Percentiles rank a stretch among this genome's conserved stretches.
Conservation (phyloP, 1,140 invertebrate genomes). For the Sminthurides bifidus region DNA sequence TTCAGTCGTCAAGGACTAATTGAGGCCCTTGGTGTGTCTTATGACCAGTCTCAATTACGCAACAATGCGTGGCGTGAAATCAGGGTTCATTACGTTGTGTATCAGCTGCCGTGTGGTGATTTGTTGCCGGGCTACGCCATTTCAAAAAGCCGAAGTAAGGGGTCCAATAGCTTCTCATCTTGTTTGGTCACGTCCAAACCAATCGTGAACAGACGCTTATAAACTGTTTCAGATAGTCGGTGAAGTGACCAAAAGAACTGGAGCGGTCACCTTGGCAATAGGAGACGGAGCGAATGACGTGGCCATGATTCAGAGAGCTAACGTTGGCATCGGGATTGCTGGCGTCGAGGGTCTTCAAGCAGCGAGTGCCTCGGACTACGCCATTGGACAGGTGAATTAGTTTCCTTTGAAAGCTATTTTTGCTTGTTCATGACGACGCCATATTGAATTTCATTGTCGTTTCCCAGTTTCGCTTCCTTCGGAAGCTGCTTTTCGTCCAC, state of each 20-base stretch:
- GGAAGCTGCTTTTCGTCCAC: conserved; percentile 85
- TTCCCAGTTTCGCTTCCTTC: conserved; percentile 75
- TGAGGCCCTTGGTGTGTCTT: too few species aligned
- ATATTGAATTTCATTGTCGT: background rate
- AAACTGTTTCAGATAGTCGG: conserved; percentile 64
- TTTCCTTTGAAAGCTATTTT: too few species aligned
- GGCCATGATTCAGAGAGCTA: conserved; percentile 95
- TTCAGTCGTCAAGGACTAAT: too few species aligned
- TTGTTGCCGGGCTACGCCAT: conserved; percentile 93
- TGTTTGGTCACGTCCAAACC: background rate
- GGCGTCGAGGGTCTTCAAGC: conserved; percentile 96
- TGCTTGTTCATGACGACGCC: background rate
- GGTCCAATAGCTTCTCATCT: background rate
- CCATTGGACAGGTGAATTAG: conserved; percentile 72
- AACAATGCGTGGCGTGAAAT: conserved; percentile 74
- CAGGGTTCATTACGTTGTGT: conserved; percentile 87
- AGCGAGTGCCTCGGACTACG: conserved; percentile 94
- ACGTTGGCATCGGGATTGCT: conserved; percentile 92
- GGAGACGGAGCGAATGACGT: conserved; percentile 99
- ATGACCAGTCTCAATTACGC: conserved; percentile 89
- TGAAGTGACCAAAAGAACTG: conserved; percentile 72
- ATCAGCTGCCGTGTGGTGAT: conserved; percentile 88
- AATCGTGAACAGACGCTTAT: background rate
- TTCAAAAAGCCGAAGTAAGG: conserved; percentile 82
- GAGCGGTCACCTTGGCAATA: conserved; percentile 85